Percentiles rank a stretch among this genome's conserved stretches.
phyloP scores from a whole-genome alignment of 2,113 vertebrate genomes.

The Ictalurus furcatus region DNA sequence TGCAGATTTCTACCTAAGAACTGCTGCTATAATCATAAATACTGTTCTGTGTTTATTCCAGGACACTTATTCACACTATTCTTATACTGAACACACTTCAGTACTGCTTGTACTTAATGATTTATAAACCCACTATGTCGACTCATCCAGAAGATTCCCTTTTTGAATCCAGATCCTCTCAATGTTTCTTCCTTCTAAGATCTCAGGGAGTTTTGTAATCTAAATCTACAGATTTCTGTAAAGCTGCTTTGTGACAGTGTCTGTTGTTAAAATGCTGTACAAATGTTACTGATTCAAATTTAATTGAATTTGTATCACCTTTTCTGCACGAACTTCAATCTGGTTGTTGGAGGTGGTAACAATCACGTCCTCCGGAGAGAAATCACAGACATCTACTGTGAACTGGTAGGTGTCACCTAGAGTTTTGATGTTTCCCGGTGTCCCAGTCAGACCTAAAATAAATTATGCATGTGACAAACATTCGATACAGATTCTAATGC shows the following conservation, averaged over 20 bases:
- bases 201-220: neutral
- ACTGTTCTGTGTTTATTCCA: no score
- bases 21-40: neutral
- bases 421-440: constrained; percentile 83
- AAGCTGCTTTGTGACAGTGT: neutral
- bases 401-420: constrained; percentile 93
- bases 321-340: constrained; percentile 95
- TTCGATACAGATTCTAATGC: neutral
- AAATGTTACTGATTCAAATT: neutral
- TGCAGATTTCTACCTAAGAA: neutral
- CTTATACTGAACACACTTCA: neutral
- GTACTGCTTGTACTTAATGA: neutral
- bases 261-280: neutral
- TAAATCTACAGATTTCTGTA: neutral
- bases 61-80: neutral
- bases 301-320: constrained; percentile 72
- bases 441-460: constrained; percentile 67
- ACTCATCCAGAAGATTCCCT: neutral
- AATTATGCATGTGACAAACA: neutral
- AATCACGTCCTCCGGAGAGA: constrained; percentile 93
- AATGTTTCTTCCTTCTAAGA: neutral
- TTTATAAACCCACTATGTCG: neutral
- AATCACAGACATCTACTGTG: constrained; percentile 91
- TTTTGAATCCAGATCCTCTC: neutral
- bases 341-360: constrained; percentile 98